Base-by-base conservation (phyloP, 2,113 vertebrate species). In the Mungos mungo region DNA sequence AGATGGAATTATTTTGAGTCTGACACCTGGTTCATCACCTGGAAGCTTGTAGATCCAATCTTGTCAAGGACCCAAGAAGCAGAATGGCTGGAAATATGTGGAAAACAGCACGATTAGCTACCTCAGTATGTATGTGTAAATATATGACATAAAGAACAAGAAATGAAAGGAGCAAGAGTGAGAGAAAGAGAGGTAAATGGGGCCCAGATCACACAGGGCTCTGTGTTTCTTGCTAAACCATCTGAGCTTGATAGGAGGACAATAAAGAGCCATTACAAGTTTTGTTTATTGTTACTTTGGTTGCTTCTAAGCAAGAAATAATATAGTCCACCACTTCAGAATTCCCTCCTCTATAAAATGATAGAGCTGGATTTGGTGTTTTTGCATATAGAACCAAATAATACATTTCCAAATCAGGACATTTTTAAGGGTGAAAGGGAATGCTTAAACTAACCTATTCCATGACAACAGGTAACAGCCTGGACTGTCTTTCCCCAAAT, bases 1-100 rank as follows among this genome's bases (percentile, higher is more conserved):
- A 19, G 4, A 81, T 60, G 12, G 5, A 79, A 93, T 93, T 85
- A 86, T 79, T 90, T 94, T 86, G 41, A 89, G n/a, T 95, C 45
- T 80, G 25, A 35, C 19, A 81, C 7, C 31, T 80, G 72, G 3
- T 69, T 96, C 35, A 50, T 31, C 52, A 85, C 11, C 5, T 60
- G 35, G 33, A 94, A 93, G 35, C 80, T n/a, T 25, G 10, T 65
- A 10, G 27, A 27, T 69, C 33, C 80, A 65, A 35, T 25, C 35
- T 84, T 65, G 41, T 69, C 74, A 5, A 1, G 11, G 21, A 41
- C 41, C 45, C 77, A 60, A 50, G 63, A 66, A 54, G 60, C 18
- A 93, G 3, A 88, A 35, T 14, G 47, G 14, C 29, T 90, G 23
- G 63, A 85, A 93, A 38, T 90, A 52, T 29, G 18, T 65, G 52